Evolutionary conservation across 2,113 vertebrate genomes (phyloP).

Genomic region (Macquaria ambigua): DNA sequence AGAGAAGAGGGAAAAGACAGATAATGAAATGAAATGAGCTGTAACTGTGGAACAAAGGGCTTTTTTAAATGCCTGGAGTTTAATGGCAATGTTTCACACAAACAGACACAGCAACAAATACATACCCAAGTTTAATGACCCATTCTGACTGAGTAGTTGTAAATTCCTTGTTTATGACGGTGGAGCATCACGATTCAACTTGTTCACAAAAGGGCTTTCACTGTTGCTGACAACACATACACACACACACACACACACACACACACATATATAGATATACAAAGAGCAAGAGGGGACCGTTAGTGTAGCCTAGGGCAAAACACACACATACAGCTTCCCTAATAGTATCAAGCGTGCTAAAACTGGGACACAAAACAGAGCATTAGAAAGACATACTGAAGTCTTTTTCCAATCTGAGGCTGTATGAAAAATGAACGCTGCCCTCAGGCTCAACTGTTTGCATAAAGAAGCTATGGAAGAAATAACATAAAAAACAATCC

Average conservation of each 20-base stretch:
- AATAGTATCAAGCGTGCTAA: slow-evolving; percentile 57
- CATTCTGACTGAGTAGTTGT: slow-evolving; percentile 70
- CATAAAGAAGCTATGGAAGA: slow-evolving; percentile 23
- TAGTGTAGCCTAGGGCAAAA: slow-evolving; percentile 57
- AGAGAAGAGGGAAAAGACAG: slow-evolving; percentile 43
- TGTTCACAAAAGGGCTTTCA: slow-evolving; percentile 73
- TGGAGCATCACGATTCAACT: slow-evolving; percentile 57
- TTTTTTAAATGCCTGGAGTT: slow-evolving; percentile 54
- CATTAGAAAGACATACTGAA: slow-evolving; percentile 49
- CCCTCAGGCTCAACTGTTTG: slow-evolving; percentile 54
- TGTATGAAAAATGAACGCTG: slow-evolving; percentile 51
- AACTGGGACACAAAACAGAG: slow-evolving; percentile 61
- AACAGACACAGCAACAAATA: slow-evolving; percentile 59
- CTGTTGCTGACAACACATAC: slow-evolving; percentile 36
- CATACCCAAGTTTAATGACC: slow-evolving; percentile 71
- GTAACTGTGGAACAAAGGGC: slow-evolving; percentile 62
- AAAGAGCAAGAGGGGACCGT: slow-evolving; percentile 26
- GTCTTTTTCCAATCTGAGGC: slow-evolving; percentile 33
- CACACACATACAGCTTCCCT: slow-evolving; percentile 45
- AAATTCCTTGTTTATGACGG: slow-evolving; percentile 76
- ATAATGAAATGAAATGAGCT: slow-evolving; percentile 71
- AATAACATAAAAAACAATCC: slow-evolving; percentile 30
- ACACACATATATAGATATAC: slow-evolving; percentile 17
- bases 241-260: slow-evolving; percentile 28
- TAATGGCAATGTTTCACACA: slow-evolving; percentile 67